Base-by-base conservation (phyloP, 1,140 invertebrate species). In the Bathynomus jamesi region DNA sequence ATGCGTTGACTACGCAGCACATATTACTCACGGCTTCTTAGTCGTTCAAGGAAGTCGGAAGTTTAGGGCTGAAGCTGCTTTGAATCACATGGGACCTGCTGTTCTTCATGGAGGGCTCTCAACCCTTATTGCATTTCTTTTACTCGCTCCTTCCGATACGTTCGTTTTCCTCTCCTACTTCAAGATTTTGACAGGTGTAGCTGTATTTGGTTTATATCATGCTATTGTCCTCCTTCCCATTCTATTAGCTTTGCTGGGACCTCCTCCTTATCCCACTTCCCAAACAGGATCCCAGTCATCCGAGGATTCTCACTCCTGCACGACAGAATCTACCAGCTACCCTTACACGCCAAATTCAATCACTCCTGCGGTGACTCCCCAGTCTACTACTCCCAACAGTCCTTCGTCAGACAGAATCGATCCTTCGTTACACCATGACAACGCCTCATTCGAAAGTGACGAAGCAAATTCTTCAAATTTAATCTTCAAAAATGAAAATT, bases 121-220 rank as follows among this genome's bases (percentile, higher is more conserved):
- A 72, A 85, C 84, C 8, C 84, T 86, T 53, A 77, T 86, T 21
- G 83, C 85, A n/a, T 85, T 86, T 70, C 79, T 84, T 25, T 78
- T 85, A 46, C 75, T 86, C 30, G 81, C 81, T 21, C 79, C 78
- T n/a, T 84, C 83, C 28, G 79, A 83, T 62, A 83, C 84, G 21
- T 83, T 85, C 74, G 78, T 85, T 5, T 85, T 85, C 66, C 81
- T 76, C 63, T 82, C 83, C 30, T 85, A 85, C 78, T 86, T 86
- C 73, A 85, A 84, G 83, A 90, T 92, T 78, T 86, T 87, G 73
- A 84, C 83, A 61, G 81, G 82, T n/a, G 85, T 87, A 28, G 86
- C 87, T 5, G 68, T 85, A 21, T 86, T 86, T 78, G 86, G 86
- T 27, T 78, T 87, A 29, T 87, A 85, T 78, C 85, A 87, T 77